These are phyloP conservation scores for Alcedo atthis DNA, from an alignment of 2,797 vertebrate species.

Conservation along the genomic window DNA sequence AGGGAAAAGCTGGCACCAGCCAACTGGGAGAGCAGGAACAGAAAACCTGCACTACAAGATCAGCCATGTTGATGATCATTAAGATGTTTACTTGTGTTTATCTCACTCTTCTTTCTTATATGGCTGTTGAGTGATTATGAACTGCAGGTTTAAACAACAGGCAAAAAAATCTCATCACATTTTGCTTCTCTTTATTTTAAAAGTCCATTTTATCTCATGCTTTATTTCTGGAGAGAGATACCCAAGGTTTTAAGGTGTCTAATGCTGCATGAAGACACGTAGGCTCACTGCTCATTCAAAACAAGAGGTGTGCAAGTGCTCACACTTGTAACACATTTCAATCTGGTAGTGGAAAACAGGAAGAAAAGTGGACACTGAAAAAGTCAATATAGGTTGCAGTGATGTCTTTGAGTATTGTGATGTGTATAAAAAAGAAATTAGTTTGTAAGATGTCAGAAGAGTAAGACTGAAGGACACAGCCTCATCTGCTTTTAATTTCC, in stretches of 20 bases:
- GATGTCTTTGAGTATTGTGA: neutral
- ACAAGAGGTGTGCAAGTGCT: neutral
- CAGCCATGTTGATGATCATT: neutral
- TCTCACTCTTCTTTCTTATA: neutral
- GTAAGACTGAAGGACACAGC: neutral
- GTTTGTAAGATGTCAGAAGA: neutral
- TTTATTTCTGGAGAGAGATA: neutral
- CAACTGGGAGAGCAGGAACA: neutral
- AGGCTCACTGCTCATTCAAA: neutral
- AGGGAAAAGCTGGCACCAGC: neutral
- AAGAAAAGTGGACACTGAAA: neutral
- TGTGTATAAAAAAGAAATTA: neutral
- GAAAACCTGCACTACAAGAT: neutral
- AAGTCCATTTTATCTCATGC: neutral
- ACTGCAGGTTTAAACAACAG: neutral
- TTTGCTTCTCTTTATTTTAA: neutral
- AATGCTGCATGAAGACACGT: neutral
- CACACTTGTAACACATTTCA: neutral
- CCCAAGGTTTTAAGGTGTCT: neutral
- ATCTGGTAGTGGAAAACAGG: neutral
- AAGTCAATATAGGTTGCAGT: neutral
- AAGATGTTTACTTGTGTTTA: neutral
- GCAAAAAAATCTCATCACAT: neutral
- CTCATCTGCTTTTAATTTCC: slow-evolving; percentile 13
- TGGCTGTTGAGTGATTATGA: neutral